These are phyloP conservation scores for Parelbella ahira DNA, from an alignment of 2,888 invertebrate species.

Conservation along the genomic window DNA sequence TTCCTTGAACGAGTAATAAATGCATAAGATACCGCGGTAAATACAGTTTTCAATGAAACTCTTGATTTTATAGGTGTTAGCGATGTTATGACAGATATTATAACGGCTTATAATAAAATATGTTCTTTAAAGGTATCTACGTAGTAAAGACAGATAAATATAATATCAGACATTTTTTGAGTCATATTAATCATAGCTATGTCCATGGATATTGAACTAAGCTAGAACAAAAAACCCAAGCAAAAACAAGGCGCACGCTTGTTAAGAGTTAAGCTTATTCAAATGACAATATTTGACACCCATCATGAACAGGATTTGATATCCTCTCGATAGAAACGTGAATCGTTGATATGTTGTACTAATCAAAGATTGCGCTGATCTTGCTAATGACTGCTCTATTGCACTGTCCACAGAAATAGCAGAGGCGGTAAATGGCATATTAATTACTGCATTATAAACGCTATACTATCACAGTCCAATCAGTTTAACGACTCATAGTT, in stretches of 20 bases:
- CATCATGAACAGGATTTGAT: constrained; percentile 15
- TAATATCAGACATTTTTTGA: too few species aligned
- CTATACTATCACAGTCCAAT: constrained; percentile 11
- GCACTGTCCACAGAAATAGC: background rate
- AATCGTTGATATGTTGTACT: background rate
- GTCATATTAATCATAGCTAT: too few species aligned
- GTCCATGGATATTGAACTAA: constrained; percentile 8
- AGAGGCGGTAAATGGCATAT: constrained; percentile 16
- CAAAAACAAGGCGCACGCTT: constrained; percentile 13
- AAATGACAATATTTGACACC: constrained; percentile 19
- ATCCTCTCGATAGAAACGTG: too few species aligned
- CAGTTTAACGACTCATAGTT: constrained; percentile 14
- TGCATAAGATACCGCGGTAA: constrained; percentile 2
- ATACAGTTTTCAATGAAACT: constrained; percentile 8
- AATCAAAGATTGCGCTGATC: background rate
- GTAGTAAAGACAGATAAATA: too few species aligned
- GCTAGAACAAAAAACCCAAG: constrained; percentile 7
- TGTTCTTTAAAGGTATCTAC: too few species aligned
- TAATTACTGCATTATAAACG: constrained; percentile 14
- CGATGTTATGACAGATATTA: too few species aligned
- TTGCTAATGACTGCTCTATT: constrained; percentile 8
- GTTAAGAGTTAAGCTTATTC: constrained; percentile 13
- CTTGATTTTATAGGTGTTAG: constrained; percentile 16
- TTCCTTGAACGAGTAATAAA: constrained; percentile 14
- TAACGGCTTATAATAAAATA: too few species aligned